These are phyloP conservation scores for Aradus depressus DNA, from an alignment of 2,888 invertebrate species.

Conservation along the genomic window DNA sequence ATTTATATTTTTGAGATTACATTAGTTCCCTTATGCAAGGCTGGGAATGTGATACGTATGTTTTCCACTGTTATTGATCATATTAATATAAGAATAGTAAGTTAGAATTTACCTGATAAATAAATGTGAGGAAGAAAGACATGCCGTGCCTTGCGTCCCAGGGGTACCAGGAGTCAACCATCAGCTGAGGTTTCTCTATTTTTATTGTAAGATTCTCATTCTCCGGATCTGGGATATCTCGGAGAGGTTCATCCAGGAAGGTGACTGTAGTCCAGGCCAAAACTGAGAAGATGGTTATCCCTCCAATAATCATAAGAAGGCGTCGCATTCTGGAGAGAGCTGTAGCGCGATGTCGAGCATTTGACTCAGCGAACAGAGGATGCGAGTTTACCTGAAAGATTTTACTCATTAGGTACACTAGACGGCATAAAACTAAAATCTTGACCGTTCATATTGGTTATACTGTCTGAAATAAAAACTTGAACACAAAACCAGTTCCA, in stretches of 20 bases:
- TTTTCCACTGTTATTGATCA: too few species aligned
- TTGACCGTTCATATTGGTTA: too few species aligned
- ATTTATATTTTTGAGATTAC: too few species aligned
- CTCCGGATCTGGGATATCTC: constrained; percentile 52
- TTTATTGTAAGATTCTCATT: constrained; percentile 56
- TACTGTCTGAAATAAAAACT: too few species aligned
- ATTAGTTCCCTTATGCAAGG: too few species aligned
- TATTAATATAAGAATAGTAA: too few species aligned
- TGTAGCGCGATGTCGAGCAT: constrained; percentile 56
- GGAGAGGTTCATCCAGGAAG: constrained; percentile 67
- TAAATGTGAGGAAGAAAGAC: constrained; percentile 53
- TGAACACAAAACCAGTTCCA: too few species aligned
- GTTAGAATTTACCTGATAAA: constrained; percentile 53
- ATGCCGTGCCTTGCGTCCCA: constrained; percentile 61
- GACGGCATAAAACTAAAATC: too few species aligned
- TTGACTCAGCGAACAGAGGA: constrained; percentile 72
- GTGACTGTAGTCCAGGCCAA: constrained; percentile 65
- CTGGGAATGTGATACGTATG: too few species aligned
- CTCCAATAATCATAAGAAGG: constrained; percentile 54
- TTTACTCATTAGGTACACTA: not conserved
- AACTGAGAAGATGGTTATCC: constrained; percentile 49
- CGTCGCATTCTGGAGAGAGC: constrained; percentile 64
- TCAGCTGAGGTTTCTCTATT: constrained; percentile 57
- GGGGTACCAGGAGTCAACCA: constrained; percentile 68
- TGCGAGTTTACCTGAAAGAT: constrained; percentile 57